Evolutionary conservation across 2,797 vertebrate species (phyloP).

Genomic region (Salmo trutta): DNA sequence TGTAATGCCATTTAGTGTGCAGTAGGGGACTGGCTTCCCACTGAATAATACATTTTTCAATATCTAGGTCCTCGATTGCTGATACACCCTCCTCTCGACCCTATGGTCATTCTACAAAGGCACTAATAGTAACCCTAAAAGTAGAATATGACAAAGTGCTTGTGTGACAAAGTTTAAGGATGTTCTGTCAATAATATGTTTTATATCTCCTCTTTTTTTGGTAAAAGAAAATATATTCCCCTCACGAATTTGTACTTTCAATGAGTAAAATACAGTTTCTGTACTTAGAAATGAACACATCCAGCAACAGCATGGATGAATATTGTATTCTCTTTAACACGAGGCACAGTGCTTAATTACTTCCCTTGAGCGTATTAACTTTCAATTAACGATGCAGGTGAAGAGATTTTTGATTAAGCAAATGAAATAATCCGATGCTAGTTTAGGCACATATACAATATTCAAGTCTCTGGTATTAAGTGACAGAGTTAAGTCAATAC

Average conservation of each 20-base stretch:
- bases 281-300: not conserved
- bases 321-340: conserved; percentile 23
- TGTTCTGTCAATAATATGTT: not conserved
- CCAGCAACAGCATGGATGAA: conserved; percentile 7
- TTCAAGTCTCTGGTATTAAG: conserved; percentile 53
- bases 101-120: not conserved
- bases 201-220: not conserved
- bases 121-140: not conserved
- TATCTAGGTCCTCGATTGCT: conserved; percentile 38
- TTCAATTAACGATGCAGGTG: conserved; percentile 52
- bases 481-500: conserved; percentile 57
- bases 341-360: conserved; percentile 37
- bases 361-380: conserved; percentile 43
- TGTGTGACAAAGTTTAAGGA: not conserved
- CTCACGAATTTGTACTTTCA: not conserved
- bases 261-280: conserved; percentile 29
- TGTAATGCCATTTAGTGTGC: conserved; percentile 49
- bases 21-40: conserved; percentile 8
- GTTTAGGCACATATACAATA: conserved; percentile 56
- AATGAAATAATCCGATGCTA: conserved; percentile 47
- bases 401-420: conserved; percentile 51
- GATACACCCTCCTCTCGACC: conserved; percentile 18
- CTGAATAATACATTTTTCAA: conserved; percentile 38
- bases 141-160: not conserved
- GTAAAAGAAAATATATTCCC: not conserved